Evolutionary conservation across 2,797 vertebrate species (phyloP).

Genomic region (Pangasius larnaudii): DNA sequence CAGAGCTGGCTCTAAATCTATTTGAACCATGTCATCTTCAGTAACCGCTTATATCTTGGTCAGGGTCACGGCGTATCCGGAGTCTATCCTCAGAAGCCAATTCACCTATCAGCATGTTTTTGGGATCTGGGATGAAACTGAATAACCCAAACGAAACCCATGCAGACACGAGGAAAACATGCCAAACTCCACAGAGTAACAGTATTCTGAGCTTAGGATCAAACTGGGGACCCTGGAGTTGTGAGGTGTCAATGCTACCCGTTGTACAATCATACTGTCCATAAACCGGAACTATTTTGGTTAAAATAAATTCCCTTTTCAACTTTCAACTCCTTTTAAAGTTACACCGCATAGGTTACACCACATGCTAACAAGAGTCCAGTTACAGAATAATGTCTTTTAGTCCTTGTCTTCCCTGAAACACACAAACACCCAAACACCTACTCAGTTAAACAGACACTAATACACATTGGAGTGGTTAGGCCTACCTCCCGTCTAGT

Average conservation of each 20-base stretch:
- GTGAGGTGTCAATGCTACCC: not conserved
- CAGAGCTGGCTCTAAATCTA: not conserved
- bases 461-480: not conserved
- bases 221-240: not conserved
- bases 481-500: not conserved
- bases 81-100: not conserved
- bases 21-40: not conserved
- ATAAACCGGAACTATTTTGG: too few relatives aligned
- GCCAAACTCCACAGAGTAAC: not conserved
- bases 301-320: not conserved
- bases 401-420: not conserved
- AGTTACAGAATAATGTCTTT: not conserved
- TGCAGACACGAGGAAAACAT: not conserved
- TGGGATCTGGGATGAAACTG: not conserved
- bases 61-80: not conserved
- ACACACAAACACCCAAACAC: slow-evolving; percentile 50
- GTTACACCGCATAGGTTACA: not conserved
- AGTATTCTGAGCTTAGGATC: not conserved
- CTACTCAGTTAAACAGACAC: slow-evolving; percentile 22
- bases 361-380: not conserved
- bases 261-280: too few relatives aligned
- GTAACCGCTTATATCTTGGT: not conserved
- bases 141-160: not conserved
- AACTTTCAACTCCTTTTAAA: not conserved
- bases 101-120: not conserved